phyloP scores from a whole-genome alignment of 2,113 vertebrate species.

The Scalopus aquaticus region DNA sequence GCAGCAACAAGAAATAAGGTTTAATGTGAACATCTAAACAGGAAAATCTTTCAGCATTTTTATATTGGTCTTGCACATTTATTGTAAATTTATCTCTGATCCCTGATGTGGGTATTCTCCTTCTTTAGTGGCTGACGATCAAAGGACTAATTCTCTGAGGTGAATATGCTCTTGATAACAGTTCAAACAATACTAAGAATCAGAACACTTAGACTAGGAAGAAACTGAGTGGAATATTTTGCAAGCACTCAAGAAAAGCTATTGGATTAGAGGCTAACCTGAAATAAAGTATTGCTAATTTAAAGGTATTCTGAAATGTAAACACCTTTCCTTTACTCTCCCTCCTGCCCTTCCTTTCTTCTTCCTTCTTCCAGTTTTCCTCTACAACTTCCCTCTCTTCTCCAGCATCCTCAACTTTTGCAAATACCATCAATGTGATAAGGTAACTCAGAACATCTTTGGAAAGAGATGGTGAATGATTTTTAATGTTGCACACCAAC shows the following conservation, averaged over 20 bases:
- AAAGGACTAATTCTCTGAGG: too few species aligned
- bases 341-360: fast-evolving
- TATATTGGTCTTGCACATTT: too few species aligned
- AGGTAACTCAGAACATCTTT: background rate
- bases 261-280: background rate
- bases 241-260: background rate
- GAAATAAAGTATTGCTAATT: background rate
- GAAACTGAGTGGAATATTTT: background rate
- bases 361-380: fast-evolving
- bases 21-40: too few species aligned
- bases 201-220: background rate
- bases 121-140: too few species aligned
- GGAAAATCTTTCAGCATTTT: too few species aligned
- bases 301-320: background rate
- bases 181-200: background rate
- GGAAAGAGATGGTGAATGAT: background rate
- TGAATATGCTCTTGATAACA: background rate
- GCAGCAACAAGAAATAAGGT: too few species aligned
- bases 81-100: too few species aligned
- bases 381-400: background rate
- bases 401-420: background rate
- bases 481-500: too few species aligned
- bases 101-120: too few species aligned
- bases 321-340: background rate
- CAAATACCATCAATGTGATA: background rate